A percentile compares a stretch with the other conserved stretches of the same genome.
These are phyloP conservation scores for Linurgus olivaceus DNA, from an alignment of 2,797 vertebrate genomes.

Conservation along the genomic window DNA sequence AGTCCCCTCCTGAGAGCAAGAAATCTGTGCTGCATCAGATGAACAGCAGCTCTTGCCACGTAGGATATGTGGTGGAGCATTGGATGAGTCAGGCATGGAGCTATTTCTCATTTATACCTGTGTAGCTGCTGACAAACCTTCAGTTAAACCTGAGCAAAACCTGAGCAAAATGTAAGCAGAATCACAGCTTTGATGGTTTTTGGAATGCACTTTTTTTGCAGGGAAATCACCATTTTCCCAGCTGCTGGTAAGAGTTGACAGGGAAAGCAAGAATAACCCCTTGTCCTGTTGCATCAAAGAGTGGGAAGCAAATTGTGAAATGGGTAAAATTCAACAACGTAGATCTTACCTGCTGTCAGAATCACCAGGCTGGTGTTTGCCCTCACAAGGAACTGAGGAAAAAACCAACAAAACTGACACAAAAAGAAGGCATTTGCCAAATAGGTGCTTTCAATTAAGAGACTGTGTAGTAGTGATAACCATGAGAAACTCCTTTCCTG, in stretches of 20 bases:
- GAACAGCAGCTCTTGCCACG: rapidly evolving
- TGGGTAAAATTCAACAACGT: not conserved
- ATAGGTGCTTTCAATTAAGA: not conserved
- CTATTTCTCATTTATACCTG: not conserved
- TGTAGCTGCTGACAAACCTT: not conserved
- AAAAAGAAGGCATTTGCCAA: not conserved
- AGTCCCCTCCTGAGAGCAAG: not conserved
- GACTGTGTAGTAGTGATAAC: not conserved
- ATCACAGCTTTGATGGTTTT: not conserved
- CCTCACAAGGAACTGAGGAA: not conserved
- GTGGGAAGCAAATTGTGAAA: not conserved
- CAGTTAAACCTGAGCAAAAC: not conserved
- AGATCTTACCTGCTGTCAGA: not conserved
- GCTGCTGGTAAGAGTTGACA: not conserved
- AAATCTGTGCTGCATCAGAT: not conserved
- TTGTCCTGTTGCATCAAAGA: not conserved
- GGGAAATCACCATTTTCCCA: not conserved
- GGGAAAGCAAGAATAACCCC: not conserved
- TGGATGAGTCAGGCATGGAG: not conserved
- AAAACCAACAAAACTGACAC: rapidly evolving
- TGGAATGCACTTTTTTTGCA: not conserved
- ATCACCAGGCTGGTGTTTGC: not conserved
- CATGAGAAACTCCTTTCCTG: not conserved
- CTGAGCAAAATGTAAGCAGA: not conserved
- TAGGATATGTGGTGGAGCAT: not conserved